Evolutionary conservation across 2,888 invertebrate species (phyloP).

Genomic region (Dynastes tityus): DNA sequence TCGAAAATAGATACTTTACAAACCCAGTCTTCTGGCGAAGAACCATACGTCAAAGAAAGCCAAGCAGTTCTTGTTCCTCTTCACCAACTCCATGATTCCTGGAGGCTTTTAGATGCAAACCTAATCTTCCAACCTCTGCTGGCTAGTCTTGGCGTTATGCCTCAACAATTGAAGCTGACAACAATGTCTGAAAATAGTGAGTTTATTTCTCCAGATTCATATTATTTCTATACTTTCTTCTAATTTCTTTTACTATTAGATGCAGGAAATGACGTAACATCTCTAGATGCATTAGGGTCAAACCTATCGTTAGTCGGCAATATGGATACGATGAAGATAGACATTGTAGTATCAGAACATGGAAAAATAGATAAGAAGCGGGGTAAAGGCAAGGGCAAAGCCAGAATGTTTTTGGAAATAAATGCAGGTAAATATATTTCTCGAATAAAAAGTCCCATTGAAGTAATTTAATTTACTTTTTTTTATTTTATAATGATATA

Average conservation of each 20-base stretch:
- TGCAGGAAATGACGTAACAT: constrained; percentile 75
- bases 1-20: constrained; percentile 68
- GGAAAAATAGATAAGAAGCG: constrained; percentile 78
- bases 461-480: not conserved
- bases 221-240: not conserved
- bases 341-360: constrained; percentile 94
- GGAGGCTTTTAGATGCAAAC: constrained; percentile 92
- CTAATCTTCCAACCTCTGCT: constrained; percentile 94
- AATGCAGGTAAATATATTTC: constrained; percentile 59
- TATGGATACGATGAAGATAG: constrained; percentile 91
- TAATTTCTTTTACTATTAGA: constrained; percentile 64
- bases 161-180: constrained; percentile 81
- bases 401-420: constrained; percentile 64
- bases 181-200: constrained; percentile 67
- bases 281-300: constrained; percentile 90
- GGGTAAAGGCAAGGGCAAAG: constrained; percentile 69
- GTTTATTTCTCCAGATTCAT: not conserved
- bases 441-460: not conserved
- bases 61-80: constrained; percentile 77
- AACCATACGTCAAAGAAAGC: constrained; percentile 72
- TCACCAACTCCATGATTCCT: constrained; percentile 87
- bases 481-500: constrained; percentile 64
- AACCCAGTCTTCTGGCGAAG: constrained; percentile 70
- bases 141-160: constrained; percentile 91
- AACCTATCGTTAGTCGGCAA: constrained; percentile 88